Conservation (phyloP, 2,888 invertebrate genomes). For the Himalopsyche japonica region DNA sequence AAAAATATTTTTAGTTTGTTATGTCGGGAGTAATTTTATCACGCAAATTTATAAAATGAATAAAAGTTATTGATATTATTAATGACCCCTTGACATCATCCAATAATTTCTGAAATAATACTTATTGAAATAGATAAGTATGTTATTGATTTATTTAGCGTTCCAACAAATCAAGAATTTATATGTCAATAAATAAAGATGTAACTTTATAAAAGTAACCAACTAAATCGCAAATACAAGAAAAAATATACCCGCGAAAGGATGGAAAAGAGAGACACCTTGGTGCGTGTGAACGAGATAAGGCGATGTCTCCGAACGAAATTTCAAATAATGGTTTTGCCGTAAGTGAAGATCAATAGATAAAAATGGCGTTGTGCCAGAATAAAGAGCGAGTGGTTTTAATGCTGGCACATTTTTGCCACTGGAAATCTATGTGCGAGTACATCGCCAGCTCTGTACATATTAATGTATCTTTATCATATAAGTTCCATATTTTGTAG, state of each 20-base stretch:
- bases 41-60: too few species aligned
- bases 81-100: too few species aligned
- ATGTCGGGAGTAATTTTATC: too few species aligned
- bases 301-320: slow-evolving; percentile 2
- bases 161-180: too few species aligned
- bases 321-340: slow-evolving; percentile 20
- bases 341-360: slow-evolving; percentile 12
- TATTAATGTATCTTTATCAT: background rate
- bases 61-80: too few species aligned
- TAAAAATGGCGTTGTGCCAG: slow-evolving; percentile 20
- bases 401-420: slow-evolving; percentile 1
- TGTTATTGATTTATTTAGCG: too few species aligned
- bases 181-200: background rate
- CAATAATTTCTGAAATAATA: too few species aligned
- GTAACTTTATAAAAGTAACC: background rate
- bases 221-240: background rate
- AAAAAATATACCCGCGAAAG: background rate
- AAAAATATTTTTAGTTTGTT: too few species aligned
- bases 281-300: background rate
- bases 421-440: background rate
- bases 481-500: background rate
- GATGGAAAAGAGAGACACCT: background rate
- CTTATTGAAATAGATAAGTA: too few species aligned
- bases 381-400: slow-evolving; percentile 2
- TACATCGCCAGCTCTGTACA: background rate